These are phyloP conservation scores for Pangasianodon hypophthalmus DNA, from an alignment of 2,113 vertebrate genomes.

Conservation along the genomic window DNA sequence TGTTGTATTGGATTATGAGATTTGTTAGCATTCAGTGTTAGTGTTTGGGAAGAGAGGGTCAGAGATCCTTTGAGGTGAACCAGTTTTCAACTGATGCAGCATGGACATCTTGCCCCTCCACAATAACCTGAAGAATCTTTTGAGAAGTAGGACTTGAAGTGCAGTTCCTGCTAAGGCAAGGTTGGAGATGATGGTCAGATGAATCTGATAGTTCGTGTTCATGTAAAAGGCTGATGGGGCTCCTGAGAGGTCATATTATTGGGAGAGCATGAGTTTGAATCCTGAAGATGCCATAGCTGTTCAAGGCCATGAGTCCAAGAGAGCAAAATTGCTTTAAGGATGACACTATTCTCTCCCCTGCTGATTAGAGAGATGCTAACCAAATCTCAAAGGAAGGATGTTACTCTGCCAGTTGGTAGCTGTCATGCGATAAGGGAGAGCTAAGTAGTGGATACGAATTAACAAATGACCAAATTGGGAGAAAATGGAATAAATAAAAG, in stretches of 20 bases:
- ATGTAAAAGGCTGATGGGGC: too few relatives aligned
- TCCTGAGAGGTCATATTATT: not conserved
- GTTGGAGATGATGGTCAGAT: not conserved
- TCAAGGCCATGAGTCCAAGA: not conserved
- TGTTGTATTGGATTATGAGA: not conserved
- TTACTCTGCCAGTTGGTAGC: not conserved
- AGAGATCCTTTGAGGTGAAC: not conserved
- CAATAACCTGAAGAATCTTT: not conserved
- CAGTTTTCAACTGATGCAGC: not conserved
- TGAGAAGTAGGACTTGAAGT: not conserved
- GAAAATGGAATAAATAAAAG: slow-evolving; percentile 11
- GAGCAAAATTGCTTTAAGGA: not conserved
- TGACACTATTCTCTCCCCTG: not conserved
- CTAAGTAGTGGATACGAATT: not conserved
- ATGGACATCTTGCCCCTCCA: not conserved
- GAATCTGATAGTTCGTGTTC: not conserved
- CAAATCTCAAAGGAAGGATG: not conserved
- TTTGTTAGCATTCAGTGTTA: not conserved
- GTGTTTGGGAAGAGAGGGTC: not conserved
- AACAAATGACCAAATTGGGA: not conserved
- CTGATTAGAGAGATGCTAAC: not conserved
- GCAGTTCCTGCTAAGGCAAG: not conserved
- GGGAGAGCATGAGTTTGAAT: not conserved
- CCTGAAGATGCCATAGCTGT: not conserved
- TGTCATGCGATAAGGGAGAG: not conserved